phyloP scores from a whole-genome alignment of 2,888 invertebrate genomes.

The Xylocampa areola region DNA sequence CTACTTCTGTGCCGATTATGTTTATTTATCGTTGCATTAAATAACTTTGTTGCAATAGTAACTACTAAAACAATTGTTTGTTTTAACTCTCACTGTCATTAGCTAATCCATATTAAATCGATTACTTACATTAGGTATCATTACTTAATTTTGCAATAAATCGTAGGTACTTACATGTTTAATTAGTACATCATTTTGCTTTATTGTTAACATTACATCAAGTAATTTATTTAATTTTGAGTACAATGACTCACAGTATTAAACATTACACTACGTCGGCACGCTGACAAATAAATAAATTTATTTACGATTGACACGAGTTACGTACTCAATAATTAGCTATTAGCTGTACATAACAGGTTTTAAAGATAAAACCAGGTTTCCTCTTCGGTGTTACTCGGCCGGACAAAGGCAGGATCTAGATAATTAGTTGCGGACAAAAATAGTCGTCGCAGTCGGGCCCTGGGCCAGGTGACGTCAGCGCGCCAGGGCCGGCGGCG shows the following conservation, averaged over 20 bases:
- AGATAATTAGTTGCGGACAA: constrained; percentile 88
- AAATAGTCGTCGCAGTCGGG: constrained; percentile 87
- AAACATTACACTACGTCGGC: constrained; percentile 51
- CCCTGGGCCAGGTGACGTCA: constrained; percentile 90
- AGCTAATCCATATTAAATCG: constrained; percentile 16
- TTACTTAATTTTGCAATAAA: constrained; percentile 13
- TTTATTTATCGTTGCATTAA: constrained; percentile 3
- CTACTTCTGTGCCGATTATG: neutral
- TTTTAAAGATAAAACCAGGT: constrained; percentile 74
- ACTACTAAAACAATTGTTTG: constrained; percentile 6
- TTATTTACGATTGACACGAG: constrained; percentile 46
- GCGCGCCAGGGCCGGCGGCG: constrained; percentile 85
- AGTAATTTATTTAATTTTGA: constrained; percentile 59
- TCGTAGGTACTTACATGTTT: constrained; percentile 14
- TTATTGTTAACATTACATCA: constrained; percentile 26
- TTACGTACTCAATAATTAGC: constrained; percentile 64
- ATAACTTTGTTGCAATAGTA: constrained; percentile 6
- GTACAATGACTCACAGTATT: constrained; percentile 67
- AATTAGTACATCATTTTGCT: constrained; percentile 11
- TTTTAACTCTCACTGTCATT: constrained; percentile 14
- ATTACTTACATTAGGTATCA: too few species aligned
- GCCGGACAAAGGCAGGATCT: constrained; percentile 86
- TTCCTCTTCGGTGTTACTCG: constrained; percentile 78
- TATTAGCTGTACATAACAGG: constrained; percentile 56
- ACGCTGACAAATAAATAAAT: constrained; percentile 64